Evolutionary conservation across 2,888 invertebrate genomes (phyloP).

Genomic region (Diarsia mendica): DNA sequence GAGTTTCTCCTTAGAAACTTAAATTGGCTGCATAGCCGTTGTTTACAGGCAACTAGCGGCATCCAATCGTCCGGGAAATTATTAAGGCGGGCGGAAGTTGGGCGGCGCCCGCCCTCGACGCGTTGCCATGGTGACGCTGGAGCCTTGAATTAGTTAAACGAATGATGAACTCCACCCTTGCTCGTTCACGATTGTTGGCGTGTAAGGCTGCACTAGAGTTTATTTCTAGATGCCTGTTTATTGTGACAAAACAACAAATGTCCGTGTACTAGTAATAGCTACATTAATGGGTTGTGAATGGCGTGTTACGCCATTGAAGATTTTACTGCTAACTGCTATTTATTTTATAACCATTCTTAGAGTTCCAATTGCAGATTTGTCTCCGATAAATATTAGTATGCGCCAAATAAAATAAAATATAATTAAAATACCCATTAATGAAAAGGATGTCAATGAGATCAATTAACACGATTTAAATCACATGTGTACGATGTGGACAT

Average conservation of each 20-base stretch:
- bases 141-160: conserved; percentile 85
- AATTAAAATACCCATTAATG: conserved; percentile 7
- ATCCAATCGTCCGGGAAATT: conserved; percentile 84
- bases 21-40: conserved; percentile 79
- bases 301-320: conserved; percentile 29
- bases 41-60: conserved; percentile 78
- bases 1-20: conserved; percentile 72
- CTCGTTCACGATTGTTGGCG: conserved; percentile 68
- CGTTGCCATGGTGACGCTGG: conserved; percentile 81
- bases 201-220: conserved; percentile 52
- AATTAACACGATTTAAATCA: not conserved
- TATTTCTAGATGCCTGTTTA: conserved; percentile 34
- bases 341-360: not conserved
- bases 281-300: conserved; percentile 36
- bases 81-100: conserved; percentile 78
- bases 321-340: conserved; percentile 20
- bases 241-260: conserved; percentile 26
- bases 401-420: no score
- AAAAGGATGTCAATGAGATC: not conserved
- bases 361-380: not conserved
- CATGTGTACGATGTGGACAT: not conserved
- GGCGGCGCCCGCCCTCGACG: conserved; percentile 75
- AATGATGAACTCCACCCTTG: conserved; percentile 82
- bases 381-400: not conserved
- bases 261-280: conserved; percentile 10